Conservation (phyloP, 2,888 invertebrate genomes). For the Chrysolina haemoptera region DNA sequence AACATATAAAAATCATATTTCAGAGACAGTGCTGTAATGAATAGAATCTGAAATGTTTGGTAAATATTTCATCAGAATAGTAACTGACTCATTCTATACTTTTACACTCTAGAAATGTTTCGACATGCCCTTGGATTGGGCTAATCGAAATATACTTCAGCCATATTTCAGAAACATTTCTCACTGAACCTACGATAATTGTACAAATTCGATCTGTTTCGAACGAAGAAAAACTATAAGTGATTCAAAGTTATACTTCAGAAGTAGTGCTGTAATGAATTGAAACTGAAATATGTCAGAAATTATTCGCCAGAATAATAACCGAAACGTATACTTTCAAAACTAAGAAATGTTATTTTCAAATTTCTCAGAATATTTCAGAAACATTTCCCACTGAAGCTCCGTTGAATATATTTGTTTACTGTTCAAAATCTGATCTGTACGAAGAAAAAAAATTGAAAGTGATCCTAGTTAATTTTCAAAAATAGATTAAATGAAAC, state of each 20-base stretch:
- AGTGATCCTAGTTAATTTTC: too few relatives aligned
- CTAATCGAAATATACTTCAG: not conserved
- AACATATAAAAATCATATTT: not conserved
- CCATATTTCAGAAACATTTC: not conserved
- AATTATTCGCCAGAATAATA: not conserved
- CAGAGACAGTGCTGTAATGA: not conserved
- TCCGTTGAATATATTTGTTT: not conserved
- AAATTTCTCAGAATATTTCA: not conserved
- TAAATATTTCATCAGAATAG: not conserved
- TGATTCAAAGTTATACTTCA: not conserved
- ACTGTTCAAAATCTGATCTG: not conserved
- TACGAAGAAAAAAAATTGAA: not conserved
- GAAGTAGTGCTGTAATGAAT: not conserved
- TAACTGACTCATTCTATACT: not conserved
- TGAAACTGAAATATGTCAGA: not conserved
- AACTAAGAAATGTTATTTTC: not conserved
- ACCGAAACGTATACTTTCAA: not conserved
- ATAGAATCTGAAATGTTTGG: not conserved
- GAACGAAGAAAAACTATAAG: not conserved
- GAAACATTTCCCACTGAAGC: not conserved
- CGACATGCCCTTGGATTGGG: not conserved
- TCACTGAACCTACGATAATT: not conserved
- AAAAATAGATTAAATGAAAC: too few relatives aligned
- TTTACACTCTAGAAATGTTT: not conserved
- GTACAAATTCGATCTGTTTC: not conserved